Base-by-base conservation (phyloP, 2,113 vertebrate species). In the Ammodytes dubius region DNA sequence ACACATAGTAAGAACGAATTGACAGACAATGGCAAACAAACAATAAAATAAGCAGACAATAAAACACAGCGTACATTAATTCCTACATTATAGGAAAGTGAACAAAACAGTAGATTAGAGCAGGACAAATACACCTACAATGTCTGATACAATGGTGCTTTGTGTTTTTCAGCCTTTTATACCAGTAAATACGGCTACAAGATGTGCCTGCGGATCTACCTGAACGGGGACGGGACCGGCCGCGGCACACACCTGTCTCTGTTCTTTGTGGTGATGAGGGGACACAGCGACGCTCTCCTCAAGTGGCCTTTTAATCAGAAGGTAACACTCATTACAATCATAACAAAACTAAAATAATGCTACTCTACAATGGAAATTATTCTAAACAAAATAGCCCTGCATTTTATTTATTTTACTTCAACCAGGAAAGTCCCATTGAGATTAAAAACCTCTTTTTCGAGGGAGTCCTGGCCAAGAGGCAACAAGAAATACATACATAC, bases 221-320 rank as follows among this genome's bases (percentile, higher is more conserved):
- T 99, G 93, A 99, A 99, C 0, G 98, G 98, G 0, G 98, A 99
- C 0, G 98, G 98, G 82, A 98, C 97, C 0, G 98, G 98, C 9
- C 97, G 98, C 0, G 97, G 97, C 10, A 97, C 96, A 0, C 98
- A 99, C 78, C 88, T 99, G 50, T 99, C 98, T 5, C 93, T 99
- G 73, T 99, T 99, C 90, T 99, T 99, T 0, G 98, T 99, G 93
- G 96, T 99, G 91, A 99, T 99, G 98, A 96, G 95, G 79, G 98
- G 98, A 73, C 97, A 97, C 81, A 96, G 96, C 0, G 98, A 99
- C 0, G 97, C 98, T 0, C 96, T 99, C 40, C 95, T 99, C 73
- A 96, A 96, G 14, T 99, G 98, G 98, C 98, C 98, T 78, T 99
- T 99, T 85, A 99, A 98, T 89, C 98, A 99, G 90, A 99, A 99